Evolutionary conservation across 92 coral and sea anemone genomes (phyloP).

Genomic region (Montipora capitata): DNA sequence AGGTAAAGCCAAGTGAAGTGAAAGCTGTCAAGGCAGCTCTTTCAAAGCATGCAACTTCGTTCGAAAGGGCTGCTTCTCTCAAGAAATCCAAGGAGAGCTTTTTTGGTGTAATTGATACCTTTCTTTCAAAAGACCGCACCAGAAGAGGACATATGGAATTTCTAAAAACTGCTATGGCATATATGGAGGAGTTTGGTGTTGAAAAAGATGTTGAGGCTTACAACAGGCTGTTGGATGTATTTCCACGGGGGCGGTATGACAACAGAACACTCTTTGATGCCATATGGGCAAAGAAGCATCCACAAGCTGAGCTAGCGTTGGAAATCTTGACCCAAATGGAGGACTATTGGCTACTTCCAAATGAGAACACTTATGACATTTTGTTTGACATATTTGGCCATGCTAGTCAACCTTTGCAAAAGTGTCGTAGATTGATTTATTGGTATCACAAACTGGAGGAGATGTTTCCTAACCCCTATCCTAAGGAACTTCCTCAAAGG

Average conservation of each 20-base stretch:
- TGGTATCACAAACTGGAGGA: slow-evolving; percentile 96
- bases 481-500: slow-evolving; percentile 83
- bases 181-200: slow-evolving; percentile 90
- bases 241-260: slow-evolving; percentile 92
- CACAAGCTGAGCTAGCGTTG: slow-evolving; percentile 94
- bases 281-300: slow-evolving; percentile 96
- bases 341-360: slow-evolving; percentile 91
- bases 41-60: slow-evolving; percentile 63
- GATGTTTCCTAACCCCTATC: slow-evolving; percentile 98
- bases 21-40: slow-evolving; percentile 30
- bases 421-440: slow-evolving; percentile 89
- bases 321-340: slow-evolving; percentile 96
- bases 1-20: slow-evolving; percentile 49
- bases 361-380: slow-evolving; percentile 87
- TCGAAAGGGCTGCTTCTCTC: slow-evolving; percentile 72
- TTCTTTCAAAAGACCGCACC: slow-evolving; percentile 76
- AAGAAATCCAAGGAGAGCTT: slow-evolving; percentile 85
- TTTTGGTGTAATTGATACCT: slow-evolving; percentile 76
- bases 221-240: slow-evolving; percentile 85
- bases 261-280: slow-evolving; percentile 96
- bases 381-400: slow-evolving; percentile 92
- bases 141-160: slow-evolving; percentile 92
- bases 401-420: slow-evolving; percentile 97
- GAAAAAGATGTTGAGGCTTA: slow-evolving; percentile 88
- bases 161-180: slow-evolving; percentile 81